A percentile compares a stretch with the other conserved stretches of the same genome.
phyloP scores from a whole-genome alignment of 2,113 vertebrate species.

The Corvus hawaiiensis region DNA sequence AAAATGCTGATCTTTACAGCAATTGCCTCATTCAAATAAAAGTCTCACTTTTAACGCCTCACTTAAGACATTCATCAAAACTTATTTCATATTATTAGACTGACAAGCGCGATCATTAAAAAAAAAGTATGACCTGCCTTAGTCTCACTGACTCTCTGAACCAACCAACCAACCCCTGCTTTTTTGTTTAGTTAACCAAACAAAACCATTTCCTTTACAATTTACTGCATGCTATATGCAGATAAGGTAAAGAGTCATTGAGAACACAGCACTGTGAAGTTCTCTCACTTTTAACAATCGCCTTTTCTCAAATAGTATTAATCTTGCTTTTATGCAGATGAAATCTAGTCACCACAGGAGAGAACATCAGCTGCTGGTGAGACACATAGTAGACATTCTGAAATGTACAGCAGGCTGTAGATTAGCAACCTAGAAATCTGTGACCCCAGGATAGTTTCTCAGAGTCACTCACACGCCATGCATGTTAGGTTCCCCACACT shows the following conservation, averaged over 20 bases:
- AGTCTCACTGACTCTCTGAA: neutral
- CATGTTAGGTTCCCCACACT: rapidly evolving
- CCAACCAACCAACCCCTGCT: neutral
- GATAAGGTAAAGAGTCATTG: neutral
- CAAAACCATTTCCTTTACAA: neutral
- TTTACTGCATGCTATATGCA: neutral
- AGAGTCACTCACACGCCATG: neutral
- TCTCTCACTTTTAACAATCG: neutral
- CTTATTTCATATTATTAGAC: neutral
- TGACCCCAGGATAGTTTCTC: rapidly evolving
- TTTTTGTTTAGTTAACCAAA: neutral
- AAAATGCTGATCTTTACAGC: neutral
- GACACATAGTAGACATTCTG: rapidly evolving
- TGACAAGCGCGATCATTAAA: neutral
- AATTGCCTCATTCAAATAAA: neutral
- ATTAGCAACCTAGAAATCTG: rapidly evolving
- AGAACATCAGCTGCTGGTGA: neutral
- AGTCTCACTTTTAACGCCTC: neutral
- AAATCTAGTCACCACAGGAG: neutral
- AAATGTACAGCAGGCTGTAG: neutral
- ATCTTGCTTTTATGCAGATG: neutral
- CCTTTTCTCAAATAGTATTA: neutral
- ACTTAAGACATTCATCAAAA: neutral
- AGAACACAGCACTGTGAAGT: rapidly evolving
- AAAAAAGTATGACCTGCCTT: neutral